Percentiles rank a stretch among this genome's conserved stretches.
Conservation (phyloP, 2,797 vertebrate species). For the Podarcis lilfordi region DNA sequence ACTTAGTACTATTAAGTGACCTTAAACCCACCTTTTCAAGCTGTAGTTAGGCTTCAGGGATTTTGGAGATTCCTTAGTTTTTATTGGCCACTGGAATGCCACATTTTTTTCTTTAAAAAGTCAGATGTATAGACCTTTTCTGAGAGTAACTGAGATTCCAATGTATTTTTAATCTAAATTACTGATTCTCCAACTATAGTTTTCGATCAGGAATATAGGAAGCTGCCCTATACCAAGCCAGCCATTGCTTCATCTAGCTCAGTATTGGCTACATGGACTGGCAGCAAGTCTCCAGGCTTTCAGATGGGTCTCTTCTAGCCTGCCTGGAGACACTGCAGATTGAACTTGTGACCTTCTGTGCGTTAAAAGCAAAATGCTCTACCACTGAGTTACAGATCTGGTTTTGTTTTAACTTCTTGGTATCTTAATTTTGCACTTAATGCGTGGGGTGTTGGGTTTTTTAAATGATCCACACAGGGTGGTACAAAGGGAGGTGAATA, state of each 20-base stretch:
- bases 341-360: no score
- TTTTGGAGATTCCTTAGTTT: not conserved
- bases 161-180: not conserved
- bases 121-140: not conserved
- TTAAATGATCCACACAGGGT: not conserved
- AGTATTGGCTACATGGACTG: not conserved
- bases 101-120: not conserved
- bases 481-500: not conserved
- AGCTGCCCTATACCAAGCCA: no score
- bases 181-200: not conserved
- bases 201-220: not conserved
- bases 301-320: no score
- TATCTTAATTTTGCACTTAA: not conserved
- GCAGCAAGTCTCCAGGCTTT: no score
- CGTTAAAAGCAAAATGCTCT: no score
- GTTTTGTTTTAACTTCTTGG: not conserved
- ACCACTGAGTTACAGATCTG: no score
- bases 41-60: not conserved
- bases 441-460: not conserved
- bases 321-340: no score
- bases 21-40: not conserved
- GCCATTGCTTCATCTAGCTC: not conserved
- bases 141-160: not conserved
- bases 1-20: not conserved
- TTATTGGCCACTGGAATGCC: not conserved